Evolutionary conservation across 1,140 invertebrate species (phyloP), one percentile per base, ranked within the genome.

Genomic region (Cydia strobilella): DNA sequence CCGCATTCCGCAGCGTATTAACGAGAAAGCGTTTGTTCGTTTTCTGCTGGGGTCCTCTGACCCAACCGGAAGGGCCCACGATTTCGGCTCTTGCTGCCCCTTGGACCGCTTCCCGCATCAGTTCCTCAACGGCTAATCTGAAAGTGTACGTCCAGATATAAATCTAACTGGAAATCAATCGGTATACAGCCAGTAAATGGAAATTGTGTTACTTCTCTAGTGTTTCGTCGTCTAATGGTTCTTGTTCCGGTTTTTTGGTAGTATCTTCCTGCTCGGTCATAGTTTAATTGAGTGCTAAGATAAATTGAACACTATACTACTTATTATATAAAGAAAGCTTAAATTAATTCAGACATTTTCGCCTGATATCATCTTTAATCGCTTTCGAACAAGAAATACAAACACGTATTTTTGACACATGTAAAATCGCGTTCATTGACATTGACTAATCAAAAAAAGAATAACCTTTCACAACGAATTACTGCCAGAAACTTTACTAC

Each of bases 61-160:
- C 85, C 94, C 94, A 95, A 51, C 94, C 95, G 75, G 94, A 94
- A 7, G 95, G 94, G 18, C 95, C 95, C 77, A 95, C 93, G 71
- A 94, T 90, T 90, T 95, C 94, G 20, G 94, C 94, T 80, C 94
- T 88, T 75, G 92, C 93, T 54, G 94, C 94, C 63, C 94, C 94
- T 81, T 94, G 84, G 63, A 94, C 94, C 6, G 95, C 94, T 89
- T 95, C 95, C 79, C 94, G 90, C n/a, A 95, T 83, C 54, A 95
- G 84, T 80, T 95, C 95, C 85, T 95, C 94, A 15, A 92, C 94
- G 39, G 95, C 95, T 82, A 95, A 84, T 85, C 94, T 95, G 72
- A 73, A 86, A 86, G 10, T 10, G 72, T 25, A 27, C 20, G 54
- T 23, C 20, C 35, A 66, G 25, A 65, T 6, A 3, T 74, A 72